These are phyloP conservation scores for Paedocypris sp. DNA, from an alignment of 2,113 vertebrate species.

Conservation along the genomic window DNA sequence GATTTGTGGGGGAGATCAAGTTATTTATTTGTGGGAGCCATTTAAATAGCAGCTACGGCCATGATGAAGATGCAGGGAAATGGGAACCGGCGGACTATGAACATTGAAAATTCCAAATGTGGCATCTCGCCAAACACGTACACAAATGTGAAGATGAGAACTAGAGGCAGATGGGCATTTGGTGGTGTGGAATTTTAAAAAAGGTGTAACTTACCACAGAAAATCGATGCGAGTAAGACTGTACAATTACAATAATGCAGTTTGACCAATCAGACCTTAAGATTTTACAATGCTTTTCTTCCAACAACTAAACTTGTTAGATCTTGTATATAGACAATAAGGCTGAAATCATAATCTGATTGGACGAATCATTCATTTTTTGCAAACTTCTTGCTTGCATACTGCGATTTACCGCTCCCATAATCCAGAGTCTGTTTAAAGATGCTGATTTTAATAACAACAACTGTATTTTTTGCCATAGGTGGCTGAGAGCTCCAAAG, in stretches of 20 bases:
- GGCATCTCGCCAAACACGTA: constrained; percentile 47
- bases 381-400: too few relatives aligned
- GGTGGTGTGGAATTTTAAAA: constrained; percentile 18
- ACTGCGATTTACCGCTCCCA: too few relatives aligned
- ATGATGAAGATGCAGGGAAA: constrained; percentile 55
- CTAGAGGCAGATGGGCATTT: neutral
- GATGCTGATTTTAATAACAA: constrained; percentile 40
- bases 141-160: constrained; percentile 38
- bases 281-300: too few relatives aligned
- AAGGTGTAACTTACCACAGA: constrained; percentile 18
- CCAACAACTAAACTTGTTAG: too few relatives aligned
- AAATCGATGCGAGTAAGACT: neutral
- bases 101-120: constrained; percentile 52
- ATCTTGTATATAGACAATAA: too few relatives aligned
- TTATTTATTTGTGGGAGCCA: constrained; percentile 63
- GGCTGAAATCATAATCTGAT: too few relatives aligned
- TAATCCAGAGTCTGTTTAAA: neutral
- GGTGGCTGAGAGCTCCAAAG: constrained; percentile 62
- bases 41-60: constrained; percentile 54
- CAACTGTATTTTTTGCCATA: constrained; percentile 39
- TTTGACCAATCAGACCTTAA: too few relatives aligned
- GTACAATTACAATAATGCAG: too few relatives aligned
- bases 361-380: too few relatives aligned
- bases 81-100: constrained; percentile 56
- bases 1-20: constrained; percentile 62